Evolutionary conservation across 2,113 vertebrate genomes (phyloP), one percentile per base, ranked within the genome.

Genomic region (Cyanoderma ruficeps): DNA sequence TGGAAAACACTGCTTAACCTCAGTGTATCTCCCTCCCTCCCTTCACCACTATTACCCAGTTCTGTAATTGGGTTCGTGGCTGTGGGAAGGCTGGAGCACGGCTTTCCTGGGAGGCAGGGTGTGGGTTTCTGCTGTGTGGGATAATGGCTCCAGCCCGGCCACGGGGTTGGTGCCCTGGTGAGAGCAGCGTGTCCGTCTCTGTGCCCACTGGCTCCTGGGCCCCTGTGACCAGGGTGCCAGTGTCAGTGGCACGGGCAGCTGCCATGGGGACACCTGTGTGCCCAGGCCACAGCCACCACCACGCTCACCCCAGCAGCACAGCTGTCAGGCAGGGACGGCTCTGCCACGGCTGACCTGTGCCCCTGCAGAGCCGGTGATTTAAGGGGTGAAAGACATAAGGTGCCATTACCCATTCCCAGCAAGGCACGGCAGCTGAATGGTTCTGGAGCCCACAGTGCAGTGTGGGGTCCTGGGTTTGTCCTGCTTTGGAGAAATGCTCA

Each of bases 111-210:
- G 41, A 56, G 37, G 65, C 57, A 49, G 78, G 35, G 30, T 0
- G 0, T 0, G 1, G 27, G 31, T 41, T 53, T 49, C 33, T 8
- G 1, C 7, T 4, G 12, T 0, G 1, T 1, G 6, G 69, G 37
- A 37, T 37, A 20, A 35, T 0, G 31, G 42, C 74, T 47, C 35
- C 56, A 49, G 74, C 27, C 41, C 42, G 5, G 68, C 24, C 33
- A 25, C 0, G 4, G 25, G 56, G 28, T 4, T 3, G 20, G 33
- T 1, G 7, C 19, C 9, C 1, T 4, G 41, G 18, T 4, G 42
- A 67, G 47, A 56, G 57, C 27, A 59, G n/a, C 0, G 6, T 0
- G 3, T 41, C 47, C 8, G 3, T 20, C 64, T 65, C 47, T 1
- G 7, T 1, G 0, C 49, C 39, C 2, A 0, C 42, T 22, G 0